phyloP scores from a whole-genome alignment of 2,888 invertebrate species.

The Chalcosyrphus nemorum region DNA sequence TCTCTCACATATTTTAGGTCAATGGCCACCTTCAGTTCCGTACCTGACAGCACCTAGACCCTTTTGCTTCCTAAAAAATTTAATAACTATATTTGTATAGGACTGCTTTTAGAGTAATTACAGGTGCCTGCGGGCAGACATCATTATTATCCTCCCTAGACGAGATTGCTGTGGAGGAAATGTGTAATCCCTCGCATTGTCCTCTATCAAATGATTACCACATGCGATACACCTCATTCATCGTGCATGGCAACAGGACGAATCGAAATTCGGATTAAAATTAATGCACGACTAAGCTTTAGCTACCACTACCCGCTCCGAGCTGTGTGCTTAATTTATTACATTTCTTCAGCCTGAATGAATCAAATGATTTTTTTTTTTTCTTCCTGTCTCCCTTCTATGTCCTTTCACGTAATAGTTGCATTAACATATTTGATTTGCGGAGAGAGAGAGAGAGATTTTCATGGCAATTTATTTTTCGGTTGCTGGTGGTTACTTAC shows the following conservation, averaged over 20 bases:
- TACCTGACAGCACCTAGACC: too few species aligned
- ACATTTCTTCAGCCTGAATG: constrained; percentile 25
- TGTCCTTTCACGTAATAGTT: neutral
- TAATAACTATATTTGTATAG: too few species aligned
- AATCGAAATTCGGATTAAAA: constrained; percentile 40
- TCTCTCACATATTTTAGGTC: too few species aligned
- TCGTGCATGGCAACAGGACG: neutral
- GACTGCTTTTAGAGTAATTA: too few species aligned
- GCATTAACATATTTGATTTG: constrained; percentile 53
- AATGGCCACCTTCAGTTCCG: too few species aligned
- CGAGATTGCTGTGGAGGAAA: too few species aligned
- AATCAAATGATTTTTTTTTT: constrained; percentile 1
- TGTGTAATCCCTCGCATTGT: too few species aligned
- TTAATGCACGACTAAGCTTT: constrained; percentile 45
- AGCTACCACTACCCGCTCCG: neutral
- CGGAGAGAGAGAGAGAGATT: too few species aligned
- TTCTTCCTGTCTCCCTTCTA: neutral
- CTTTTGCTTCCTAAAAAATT: too few species aligned
- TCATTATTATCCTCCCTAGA: too few species aligned
- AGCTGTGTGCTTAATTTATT: constrained; percentile 3
- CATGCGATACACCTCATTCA: neutral
- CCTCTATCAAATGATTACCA: constrained; percentile 3
- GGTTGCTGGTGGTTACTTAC: constrained; percentile 20
- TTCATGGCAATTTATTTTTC: constrained; percentile 32
- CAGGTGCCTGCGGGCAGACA: too few species aligned